Conservation (phyloP, 2,797 vertebrate species). For the Lepilemur septentrionalis region DNA sequence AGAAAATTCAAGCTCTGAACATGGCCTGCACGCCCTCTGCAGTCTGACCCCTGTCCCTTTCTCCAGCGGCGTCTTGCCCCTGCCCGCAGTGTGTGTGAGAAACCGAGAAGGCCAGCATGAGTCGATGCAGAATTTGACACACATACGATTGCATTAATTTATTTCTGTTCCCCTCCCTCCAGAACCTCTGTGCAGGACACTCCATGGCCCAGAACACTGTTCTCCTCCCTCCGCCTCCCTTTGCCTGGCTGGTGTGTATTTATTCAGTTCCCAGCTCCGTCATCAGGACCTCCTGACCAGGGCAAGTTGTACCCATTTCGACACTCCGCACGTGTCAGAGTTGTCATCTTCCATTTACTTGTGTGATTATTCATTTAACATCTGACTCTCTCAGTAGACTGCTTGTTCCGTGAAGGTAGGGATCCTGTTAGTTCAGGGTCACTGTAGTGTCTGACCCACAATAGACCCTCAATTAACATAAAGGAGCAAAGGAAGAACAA, state of each 20-base stretch:
- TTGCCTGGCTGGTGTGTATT: not conserved
- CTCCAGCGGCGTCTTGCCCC: not conserved
- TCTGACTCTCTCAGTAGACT: not conserved
- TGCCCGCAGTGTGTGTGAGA: too few relatives aligned
- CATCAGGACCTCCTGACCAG: not conserved
- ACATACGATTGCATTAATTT: too few relatives aligned
- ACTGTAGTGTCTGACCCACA: not conserved
- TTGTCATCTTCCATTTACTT: not conserved
- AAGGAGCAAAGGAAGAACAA: not conserved
- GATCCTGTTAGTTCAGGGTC: not conserved
- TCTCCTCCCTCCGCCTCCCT: not conserved
- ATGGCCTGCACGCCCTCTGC: not conserved
- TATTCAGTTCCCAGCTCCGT: not conserved
- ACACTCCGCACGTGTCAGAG: not conserved
- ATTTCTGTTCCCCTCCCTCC: not conserved
- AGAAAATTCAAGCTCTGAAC: not conserved
- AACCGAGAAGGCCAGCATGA: too few relatives aligned
- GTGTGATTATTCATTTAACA: not conserved
- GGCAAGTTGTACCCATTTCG: not conserved
- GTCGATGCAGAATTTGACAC: too few relatives aligned
- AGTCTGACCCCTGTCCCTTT: not conserved
- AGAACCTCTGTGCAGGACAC: not conserved
- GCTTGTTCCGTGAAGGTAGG: not conserved
- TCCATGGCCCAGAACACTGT: too few relatives aligned
- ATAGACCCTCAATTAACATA: not conserved